Base-by-base conservation (phyloP, 2,113 vertebrate species). In the Grallaria varia region DNA sequence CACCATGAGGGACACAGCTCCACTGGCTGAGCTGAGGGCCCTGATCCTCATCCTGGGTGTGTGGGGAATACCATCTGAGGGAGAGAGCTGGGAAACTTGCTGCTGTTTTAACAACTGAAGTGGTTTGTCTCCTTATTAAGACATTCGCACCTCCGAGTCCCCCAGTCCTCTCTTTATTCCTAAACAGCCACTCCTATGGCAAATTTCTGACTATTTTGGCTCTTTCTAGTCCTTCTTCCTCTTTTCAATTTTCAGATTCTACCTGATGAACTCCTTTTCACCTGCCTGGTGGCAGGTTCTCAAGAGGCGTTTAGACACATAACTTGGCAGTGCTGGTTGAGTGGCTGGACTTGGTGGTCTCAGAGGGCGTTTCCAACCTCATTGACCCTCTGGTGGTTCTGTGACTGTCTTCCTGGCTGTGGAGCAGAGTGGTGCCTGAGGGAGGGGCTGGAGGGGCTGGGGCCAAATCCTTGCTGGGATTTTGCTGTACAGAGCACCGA, bases 1-100 rank as follows among this genome's bases (percentile, higher is more conserved):
- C 58, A 21, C 9, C 35, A 3, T 2, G 6, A 1, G 3, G 9
- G 25, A 42, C 31, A 14, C 33, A 5, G 2, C 0, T 23, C 1
- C 17, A 50, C 13, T 8, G 21, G 3, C 24, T 6, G 22, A 15
- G 47, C 15, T 12, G 2, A 31, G 25, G 42, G 47, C 2, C 2
- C 21, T 1, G 1, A 14, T 9, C 37, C 44, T 30, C 16, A 47
- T 30, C 19, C 12, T 47, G 33, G 4, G 5, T 12, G 14, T 17
- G 42, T 4, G 47, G 4, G 11, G 49, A 80, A 33, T 8, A 58
- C 56, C 9, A 10, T 16, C 45, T 20, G 11, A 19, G 56, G 23
- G 30, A 45, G 50, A 59, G 14, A 71, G 44, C 31, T 30, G 10
- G 25, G 45, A 74, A 44, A 42, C 30, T 27, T 30, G 39, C 40